A percentile compares a stretch with the other conserved stretches of the same genome.
Conservation (phyloP, 2,888 invertebrate genomes). For the Cremastinae sp. region DNA sequence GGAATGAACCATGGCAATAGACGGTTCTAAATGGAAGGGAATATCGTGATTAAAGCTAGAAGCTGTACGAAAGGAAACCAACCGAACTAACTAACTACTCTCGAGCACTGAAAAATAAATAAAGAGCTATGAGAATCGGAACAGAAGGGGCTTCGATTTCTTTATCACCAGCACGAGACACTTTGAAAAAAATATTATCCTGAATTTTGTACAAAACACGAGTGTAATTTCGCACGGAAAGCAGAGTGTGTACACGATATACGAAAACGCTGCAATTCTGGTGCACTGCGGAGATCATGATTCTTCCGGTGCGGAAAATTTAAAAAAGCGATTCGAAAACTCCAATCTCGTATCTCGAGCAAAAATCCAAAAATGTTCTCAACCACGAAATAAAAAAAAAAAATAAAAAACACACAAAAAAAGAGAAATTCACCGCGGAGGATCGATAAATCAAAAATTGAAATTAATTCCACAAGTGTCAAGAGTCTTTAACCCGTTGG, state of each 20-base stretch:
- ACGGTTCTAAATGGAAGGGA: too few species aligned
- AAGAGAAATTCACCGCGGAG: background rate
- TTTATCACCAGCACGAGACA: too few species aligned
- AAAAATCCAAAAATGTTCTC: too few species aligned
- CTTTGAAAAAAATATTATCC: too few species aligned
- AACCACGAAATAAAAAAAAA: background rate
- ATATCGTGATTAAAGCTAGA: too few species aligned
- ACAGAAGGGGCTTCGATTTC: too few species aligned
- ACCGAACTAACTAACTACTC: too few species aligned
- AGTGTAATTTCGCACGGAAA: background rate
- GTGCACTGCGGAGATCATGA: conserved; percentile 72
- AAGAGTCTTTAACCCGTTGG: conserved; percentile 36
- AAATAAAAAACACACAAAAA: background rate
- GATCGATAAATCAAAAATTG: conserved; percentile 41
- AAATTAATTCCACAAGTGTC: conserved; percentile 49
- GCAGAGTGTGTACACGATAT: conserved; percentile 22
- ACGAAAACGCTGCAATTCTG: conserved; percentile 65
- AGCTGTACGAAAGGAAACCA: too few species aligned
- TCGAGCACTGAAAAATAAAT: too few species aligned
- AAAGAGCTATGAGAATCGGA: too few species aligned
- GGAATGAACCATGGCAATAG: too few species aligned
- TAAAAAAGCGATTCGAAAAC: background rate
- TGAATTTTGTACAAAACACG: background rate
- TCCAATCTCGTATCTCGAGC: too few species aligned
- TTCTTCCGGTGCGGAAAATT: conserved; percentile 67